Base-by-base conservation (phyloP, 2,888 invertebrate genomes). In the Drosophila prolongata region DNA sequence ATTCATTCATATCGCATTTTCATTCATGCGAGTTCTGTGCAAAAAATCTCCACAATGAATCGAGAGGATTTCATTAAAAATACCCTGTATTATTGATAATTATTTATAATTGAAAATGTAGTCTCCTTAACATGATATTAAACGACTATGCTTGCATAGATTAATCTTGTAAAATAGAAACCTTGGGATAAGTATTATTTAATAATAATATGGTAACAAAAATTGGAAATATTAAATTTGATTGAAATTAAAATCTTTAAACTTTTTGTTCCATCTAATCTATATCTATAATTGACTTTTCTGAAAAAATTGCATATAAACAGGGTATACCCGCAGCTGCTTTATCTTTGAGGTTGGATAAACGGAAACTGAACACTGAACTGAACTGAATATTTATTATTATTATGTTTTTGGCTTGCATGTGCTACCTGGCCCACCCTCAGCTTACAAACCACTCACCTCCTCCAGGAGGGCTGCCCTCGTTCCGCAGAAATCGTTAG, bases 311-410 rank as follows among this genome's bases (percentile, higher is more conserved):
- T 9, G 30, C 1, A 30, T 0, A 30, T 2, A 8, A 8, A 8
- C 30, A 30, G 30, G 6, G 30, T 16, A 60, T 30, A 64, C 53
- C 62, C 19, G 6, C 16, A 6, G 11, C 24, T 42, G 13, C 42
- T 49, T 40, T 10, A 8, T 11, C 19, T 27, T 6, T 42, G 61
- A 35, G 61, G 46, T 61, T 47, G 30, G 73, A 73, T 35, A 49
- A 78, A 67, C 60, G 53, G 65, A 78, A 85, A 54, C 73, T 59
- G 54, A 72, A 65, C 64, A 54, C 73, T 66, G 54, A 72, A 65
- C 64, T 71, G 76, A 72, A 86, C 83, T 74, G 80, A 88, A 88
- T 84, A 87, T 85, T 88, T 89, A 89, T 85, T 85, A 88, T 83
- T 86, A 88, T 87, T 87, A 87, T 87, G 80, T 83, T 62, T 75